Evolutionary conservation across 92 coral and sea anemone genomes (phyloP).

Genomic region (Plumapathes pennacea): DNA sequence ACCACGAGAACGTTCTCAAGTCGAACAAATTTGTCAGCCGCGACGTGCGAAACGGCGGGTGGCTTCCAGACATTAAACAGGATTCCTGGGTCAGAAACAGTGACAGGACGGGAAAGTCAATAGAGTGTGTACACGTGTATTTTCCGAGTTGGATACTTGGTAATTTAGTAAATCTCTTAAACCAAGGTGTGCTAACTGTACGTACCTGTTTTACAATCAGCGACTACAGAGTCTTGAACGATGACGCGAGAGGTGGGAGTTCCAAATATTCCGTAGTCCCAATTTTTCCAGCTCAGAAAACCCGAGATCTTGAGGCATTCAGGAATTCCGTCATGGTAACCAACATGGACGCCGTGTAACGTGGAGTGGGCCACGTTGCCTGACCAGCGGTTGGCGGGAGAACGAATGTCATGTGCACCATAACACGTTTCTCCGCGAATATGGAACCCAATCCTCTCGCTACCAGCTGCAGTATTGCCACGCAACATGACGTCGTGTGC

Average conservation of each 20-base stretch:
- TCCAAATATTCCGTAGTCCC: conserved; percentile 77
- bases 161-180: too few relatives aligned
- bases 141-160: background rate
- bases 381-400: conserved; percentile 50
- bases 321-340: conserved; percentile 69
- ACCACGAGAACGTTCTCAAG: conserved; percentile 59
- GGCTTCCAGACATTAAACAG: conserved; percentile 62
- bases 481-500: conserved; percentile 42
- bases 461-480: conserved; percentile 84
- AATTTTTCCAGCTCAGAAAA: conserved; percentile 80
- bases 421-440: conserved; percentile 78
- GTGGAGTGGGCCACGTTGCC: conserved; percentile 79
- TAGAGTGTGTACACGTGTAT: background rate
- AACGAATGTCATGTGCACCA: too few relatives aligned
- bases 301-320: conserved; percentile 57
- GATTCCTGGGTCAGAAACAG: conserved; percentile 27
- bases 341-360: conserved; percentile 79
- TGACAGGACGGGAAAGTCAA: background rate
- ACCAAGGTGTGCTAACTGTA: too few relatives aligned
- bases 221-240: conserved; percentile 59
- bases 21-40: conserved; percentile 87
- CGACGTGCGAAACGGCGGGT: conserved; percentile 64
- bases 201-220: conserved; percentile 65
- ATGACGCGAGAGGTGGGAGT: conserved; percentile 64
- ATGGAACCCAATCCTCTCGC: conserved; percentile 88